phyloP scores from a whole-genome alignment of 2,797 vertebrate genomes.

The Myripristis murdjan region DNA sequence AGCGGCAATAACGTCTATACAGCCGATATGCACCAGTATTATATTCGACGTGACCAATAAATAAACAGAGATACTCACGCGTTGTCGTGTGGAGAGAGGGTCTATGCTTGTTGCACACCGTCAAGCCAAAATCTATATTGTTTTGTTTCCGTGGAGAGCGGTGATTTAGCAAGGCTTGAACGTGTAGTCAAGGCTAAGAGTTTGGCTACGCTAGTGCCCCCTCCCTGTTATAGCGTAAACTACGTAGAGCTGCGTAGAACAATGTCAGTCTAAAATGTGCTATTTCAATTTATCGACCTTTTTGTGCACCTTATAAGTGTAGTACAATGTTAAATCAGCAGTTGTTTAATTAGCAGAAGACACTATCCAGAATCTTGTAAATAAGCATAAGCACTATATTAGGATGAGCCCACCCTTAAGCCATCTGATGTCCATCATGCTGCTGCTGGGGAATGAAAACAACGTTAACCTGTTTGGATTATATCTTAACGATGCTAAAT shows the following conservation, averaged over 20 bases:
- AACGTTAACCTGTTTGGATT: no score
- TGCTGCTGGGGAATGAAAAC: neutral
- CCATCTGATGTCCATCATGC: neutral
- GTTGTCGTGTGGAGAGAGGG: conserved; percentile 70
- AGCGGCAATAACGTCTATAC: conserved; percentile 45
- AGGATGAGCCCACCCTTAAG: neutral
- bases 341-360: neutral
- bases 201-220: conserved; percentile 77
- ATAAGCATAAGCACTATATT: neutral
- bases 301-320: neutral
- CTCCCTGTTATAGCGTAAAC: conserved; percentile 79
- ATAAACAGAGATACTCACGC: conserved; percentile 79
- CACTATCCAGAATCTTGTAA: neutral
- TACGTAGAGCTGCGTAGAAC: conserved; percentile 73
- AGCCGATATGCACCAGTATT: neutral
- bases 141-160: conserved; percentile 86
- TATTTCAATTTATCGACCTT: conserved; percentile 10
- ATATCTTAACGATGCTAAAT: no score
- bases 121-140: conserved; percentile 74
- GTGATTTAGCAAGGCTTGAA: conserved; percentile 79
- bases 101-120: conserved; percentile 73
- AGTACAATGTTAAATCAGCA: neutral
- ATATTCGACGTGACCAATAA: neutral
- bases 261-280: conserved; percentile 39
- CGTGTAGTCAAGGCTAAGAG: conserved; percentile 69